Evolutionary conservation across 2,888 invertebrate species (phyloP).

Genomic region (Coremacera marginata): DNA sequence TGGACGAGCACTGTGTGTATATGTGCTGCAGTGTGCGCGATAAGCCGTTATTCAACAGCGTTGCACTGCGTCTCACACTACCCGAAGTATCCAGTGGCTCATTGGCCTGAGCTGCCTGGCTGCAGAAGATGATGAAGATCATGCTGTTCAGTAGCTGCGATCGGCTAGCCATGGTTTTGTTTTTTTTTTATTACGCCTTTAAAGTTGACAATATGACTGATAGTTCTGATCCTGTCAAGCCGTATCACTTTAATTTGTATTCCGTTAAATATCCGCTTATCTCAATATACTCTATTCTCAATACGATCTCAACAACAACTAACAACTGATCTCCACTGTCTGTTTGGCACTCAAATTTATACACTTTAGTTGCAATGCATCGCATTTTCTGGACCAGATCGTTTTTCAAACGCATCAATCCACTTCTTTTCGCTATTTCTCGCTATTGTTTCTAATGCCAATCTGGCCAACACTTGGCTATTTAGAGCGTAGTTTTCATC

Average conservation of each 20-base stretch:
- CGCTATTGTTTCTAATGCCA: conserved; percentile 34
- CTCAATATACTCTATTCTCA: background rate
- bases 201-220: background rate
- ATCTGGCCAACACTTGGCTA: conserved; percentile 50
- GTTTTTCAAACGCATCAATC: background rate
- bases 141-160: background rate
- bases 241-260: no score
- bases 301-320: conserved; percentile 5
- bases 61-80: conserved; percentile 44
- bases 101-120: background rate
- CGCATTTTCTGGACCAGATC: conserved; percentile 33
- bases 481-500: conserved; percentile 62
- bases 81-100: background rate
- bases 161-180: conserved; percentile 1
- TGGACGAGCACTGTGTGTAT: conserved; percentile 73
- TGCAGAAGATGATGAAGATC: background rate
- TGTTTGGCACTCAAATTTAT: conserved; percentile 58
- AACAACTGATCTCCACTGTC: conserved; percentile 63
- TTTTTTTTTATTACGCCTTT: background rate
- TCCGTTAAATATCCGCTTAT: no score
- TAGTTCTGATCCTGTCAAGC: no score
- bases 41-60: conserved; percentile 59
- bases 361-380: conserved; percentile 55
- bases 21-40: conserved; percentile 65
- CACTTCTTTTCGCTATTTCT: conserved; percentile 17